Percentiles rank a stretch among this genome's conserved stretches.
These are phyloP conservation scores for Conistra vaccinii DNA, from an alignment of 2,888 invertebrate species.

Conservation along the genomic window DNA sequence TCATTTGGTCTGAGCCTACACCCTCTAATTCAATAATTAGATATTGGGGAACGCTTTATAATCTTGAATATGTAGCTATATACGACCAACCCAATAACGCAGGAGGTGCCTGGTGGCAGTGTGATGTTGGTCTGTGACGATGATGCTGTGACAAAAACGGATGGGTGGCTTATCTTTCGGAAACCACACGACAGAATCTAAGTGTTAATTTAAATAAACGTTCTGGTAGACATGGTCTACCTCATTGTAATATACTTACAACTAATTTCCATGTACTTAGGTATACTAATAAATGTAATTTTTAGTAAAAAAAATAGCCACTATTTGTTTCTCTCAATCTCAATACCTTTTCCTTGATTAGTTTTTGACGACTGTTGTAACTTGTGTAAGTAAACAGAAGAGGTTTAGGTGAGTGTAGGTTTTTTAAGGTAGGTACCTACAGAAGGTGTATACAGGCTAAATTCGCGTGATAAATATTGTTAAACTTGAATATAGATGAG, in stretches of 20 bases:
- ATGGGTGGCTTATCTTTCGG: slow-evolving; percentile 20
- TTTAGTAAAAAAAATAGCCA: slow-evolving; percentile 18
- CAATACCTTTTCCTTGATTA: not conserved
- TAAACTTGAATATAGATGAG: not conserved
- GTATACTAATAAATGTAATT: slow-evolving; percentile 49
- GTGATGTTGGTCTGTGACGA: slow-evolving; percentile 11
- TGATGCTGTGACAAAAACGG: not conserved
- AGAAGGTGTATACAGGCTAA: not conserved
- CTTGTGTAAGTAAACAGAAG: not conserved
- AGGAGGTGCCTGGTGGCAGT: slow-evolving; percentile 3
- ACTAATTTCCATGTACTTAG: slow-evolving; percentile 34
- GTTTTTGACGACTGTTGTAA: not conserved
- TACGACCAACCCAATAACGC: not conserved
- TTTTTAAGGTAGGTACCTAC: not conserved
- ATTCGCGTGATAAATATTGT: not conserved
- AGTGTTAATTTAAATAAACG: slow-evolving; percentile 12
- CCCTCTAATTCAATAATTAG: not conserved
- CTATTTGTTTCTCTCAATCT: slow-evolving; percentile 9
- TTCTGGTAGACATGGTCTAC: slow-evolving; percentile 36
- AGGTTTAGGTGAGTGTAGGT: not conserved
- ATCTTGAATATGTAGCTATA: not conserved
- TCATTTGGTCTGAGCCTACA: not conserved
- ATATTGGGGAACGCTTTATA: not conserved
- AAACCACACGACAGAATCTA: slow-evolving; percentile 24
- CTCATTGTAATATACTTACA: slow-evolving; percentile 44